phyloP scores from a whole-genome alignment of 2,797 vertebrate genomes.

The Australoheros facetus region DNA sequence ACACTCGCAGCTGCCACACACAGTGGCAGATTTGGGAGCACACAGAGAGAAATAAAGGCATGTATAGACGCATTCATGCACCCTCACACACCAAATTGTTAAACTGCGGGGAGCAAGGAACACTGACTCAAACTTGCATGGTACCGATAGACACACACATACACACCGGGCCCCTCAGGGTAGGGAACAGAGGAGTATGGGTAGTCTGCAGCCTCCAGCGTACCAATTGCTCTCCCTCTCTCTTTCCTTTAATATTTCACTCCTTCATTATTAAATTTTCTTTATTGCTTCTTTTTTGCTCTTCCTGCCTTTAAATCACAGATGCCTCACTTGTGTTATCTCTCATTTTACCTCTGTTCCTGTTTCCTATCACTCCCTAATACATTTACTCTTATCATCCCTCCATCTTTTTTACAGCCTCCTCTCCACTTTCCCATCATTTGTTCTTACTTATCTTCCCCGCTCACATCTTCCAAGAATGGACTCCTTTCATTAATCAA shows the following conservation, averaged over 20 bases:
- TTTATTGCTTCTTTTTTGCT: not conserved
- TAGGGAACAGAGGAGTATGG: constrained; percentile 39
- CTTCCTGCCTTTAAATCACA: constrained; percentile 15
- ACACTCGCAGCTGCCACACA: constrained; percentile 29
- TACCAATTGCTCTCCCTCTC: constrained; percentile 17
- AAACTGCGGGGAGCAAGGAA: constrained; percentile 19
- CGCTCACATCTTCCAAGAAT: constrained; percentile 22
- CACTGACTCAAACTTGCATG: constrained; percentile 20
- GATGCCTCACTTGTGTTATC: constrained; percentile 13
- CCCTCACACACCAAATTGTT: constrained; percentile 6
- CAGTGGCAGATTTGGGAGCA: constrained; percentile 4
- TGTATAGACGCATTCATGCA: constrained; percentile 1
- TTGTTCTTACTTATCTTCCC: constrained; percentile 18
- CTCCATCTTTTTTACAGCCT: constrained; percentile 6
- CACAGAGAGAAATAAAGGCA: constrained; percentile 24
- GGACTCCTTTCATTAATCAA: constrained; percentile 38
- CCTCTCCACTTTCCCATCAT: constrained; percentile 1
- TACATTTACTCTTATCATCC: not conserved
- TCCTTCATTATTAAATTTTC: constrained; percentile 42
- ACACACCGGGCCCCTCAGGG: not conserved
- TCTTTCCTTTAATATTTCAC: constrained; percentile 35
- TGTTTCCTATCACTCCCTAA: not conserved
- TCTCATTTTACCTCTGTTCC: not conserved
- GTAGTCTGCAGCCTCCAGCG: constrained; percentile 34
- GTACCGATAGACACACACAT: constrained; percentile 14